Conservation (phyloP, 2,888 invertebrate genomes). For the Melinaea marsaeus region DNA sequence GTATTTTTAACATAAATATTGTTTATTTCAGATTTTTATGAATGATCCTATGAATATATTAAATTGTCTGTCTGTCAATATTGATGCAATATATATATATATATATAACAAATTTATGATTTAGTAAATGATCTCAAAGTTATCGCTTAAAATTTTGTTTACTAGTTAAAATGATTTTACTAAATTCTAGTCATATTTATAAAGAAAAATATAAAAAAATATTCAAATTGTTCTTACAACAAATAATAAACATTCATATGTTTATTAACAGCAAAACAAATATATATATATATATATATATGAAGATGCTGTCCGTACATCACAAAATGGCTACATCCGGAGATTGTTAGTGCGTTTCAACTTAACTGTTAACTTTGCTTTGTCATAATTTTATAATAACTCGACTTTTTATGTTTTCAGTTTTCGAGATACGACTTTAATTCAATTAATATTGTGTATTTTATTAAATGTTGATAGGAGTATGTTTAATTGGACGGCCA, state of each 20-base stretch:
- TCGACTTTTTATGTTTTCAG: not conserved
- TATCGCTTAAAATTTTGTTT: too few relatives aligned
- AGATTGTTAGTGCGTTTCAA: constrained; percentile 36
- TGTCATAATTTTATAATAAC: constrained; percentile 15
- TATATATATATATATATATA: not conserved
- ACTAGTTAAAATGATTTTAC: too few relatives aligned
- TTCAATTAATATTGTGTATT: not conserved
- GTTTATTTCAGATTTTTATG: too few relatives aligned
- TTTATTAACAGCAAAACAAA: not conserved
- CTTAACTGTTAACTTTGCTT: constrained; percentile 18
- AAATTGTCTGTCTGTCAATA: too few relatives aligned
- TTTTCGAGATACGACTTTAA: not conserved
- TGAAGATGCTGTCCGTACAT: constrained; percentile 39
- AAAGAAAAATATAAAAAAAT: too few relatives aligned
- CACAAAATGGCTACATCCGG: constrained; percentile 47
- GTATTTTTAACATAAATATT: too few relatives aligned
- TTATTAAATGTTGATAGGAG: not conserved
- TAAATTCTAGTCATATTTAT: too few relatives aligned
- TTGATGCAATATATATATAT: too few relatives aligned
- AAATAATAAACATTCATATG: not conserved
- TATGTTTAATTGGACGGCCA: not conserved
- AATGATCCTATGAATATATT: too few relatives aligned
- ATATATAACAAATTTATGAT: too few relatives aligned
- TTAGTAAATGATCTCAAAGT: too few relatives aligned
- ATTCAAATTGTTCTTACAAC: too few relatives aligned